Evolutionary conservation across 2,888 invertebrate species (phyloP).

Genomic region (Andricus quercusramuli): DNA sequence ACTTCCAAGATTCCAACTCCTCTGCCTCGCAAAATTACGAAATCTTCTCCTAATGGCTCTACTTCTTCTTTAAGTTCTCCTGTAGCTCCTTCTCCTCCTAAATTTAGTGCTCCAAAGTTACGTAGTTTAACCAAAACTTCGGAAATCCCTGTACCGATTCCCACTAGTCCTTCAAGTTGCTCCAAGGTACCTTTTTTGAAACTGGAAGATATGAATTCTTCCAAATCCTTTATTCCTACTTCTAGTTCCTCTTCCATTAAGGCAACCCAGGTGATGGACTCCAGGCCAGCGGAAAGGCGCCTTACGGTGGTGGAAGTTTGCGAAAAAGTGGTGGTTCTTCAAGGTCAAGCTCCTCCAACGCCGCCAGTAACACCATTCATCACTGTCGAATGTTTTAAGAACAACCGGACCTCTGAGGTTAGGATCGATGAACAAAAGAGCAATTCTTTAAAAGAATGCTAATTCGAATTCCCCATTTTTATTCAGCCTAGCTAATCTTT

Average conservation of each 20-base stretch:
- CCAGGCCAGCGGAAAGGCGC: constrained; percentile 62
- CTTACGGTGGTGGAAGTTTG: constrained; percentile 73
- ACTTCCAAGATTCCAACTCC: constrained; percentile 75
- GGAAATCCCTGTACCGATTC: constrained; percentile 61
- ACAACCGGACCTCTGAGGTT: constrained; percentile 58
- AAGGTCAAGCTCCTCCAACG: constrained; percentile 62
- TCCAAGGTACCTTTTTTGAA: constrained; percentile 10
- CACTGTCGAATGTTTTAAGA: constrained; percentile 68
- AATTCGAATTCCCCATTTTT: constrained; percentile 37
- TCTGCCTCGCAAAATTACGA: constrained; percentile 67
- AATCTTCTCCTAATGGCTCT: constrained; percentile 47
- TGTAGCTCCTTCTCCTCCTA: constrained; percentile 41
- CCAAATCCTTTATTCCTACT: constrained; percentile 41
- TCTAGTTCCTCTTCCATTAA: constrained; percentile 48
- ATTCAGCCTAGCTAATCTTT: constrained; percentile 45
- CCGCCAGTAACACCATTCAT: constrained; percentile 71
- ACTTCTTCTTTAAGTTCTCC: constrained; percentile 55
- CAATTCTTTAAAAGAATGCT: constrained; percentile 57
- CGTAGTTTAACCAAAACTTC: constrained; percentile 48
- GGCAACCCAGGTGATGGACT: constrained; percentile 59
- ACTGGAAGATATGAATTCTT: constrained; percentile 21
- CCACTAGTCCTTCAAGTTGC: constrained; percentile 11
- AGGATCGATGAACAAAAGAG: constrained; percentile 62
- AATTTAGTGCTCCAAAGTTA: constrained; percentile 47
- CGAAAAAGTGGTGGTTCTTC: constrained; percentile 72